These are phyloP conservation scores for Phalacrocorax brasilianus DNA, from an alignment of 2,113 vertebrate species.

Conservation along the genomic window DNA sequence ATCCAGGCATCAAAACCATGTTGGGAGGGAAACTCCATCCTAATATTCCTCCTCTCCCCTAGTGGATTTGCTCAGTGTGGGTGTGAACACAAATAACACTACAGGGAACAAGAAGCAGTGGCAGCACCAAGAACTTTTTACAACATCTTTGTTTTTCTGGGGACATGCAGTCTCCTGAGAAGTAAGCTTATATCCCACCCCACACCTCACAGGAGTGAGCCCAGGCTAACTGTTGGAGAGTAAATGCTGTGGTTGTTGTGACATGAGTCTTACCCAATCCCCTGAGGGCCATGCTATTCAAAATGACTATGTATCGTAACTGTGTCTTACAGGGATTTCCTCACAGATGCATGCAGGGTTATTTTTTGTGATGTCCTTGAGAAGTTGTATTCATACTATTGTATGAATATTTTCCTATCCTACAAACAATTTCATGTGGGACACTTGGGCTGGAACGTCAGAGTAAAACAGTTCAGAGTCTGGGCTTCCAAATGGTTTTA, in stretches of 20 bases:
- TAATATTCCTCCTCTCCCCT: neutral
- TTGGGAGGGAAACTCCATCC: neutral
- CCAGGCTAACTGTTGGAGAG: neutral
- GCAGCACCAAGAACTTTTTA: neutral
- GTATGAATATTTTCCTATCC: conserved; percentile 25
- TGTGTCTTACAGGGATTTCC: conserved; percentile 25
- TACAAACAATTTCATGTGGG: conserved; percentile 8
- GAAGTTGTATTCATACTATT: neutral
- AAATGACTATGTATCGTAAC: conserved; percentile 4
- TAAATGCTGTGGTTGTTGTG: neutral
- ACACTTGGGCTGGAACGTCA: conserved; percentile 17
- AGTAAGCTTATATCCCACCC: neutral
- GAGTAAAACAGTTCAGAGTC: conserved; percentile 3
- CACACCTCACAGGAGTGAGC: neutral
- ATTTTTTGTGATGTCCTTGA: neutral
- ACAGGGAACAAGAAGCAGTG: neutral
- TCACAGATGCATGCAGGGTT: neutral
- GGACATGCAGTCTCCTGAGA: neutral
- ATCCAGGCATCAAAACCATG: neutral
- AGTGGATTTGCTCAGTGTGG: neutral
- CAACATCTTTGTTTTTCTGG: neutral
- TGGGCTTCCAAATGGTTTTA: neutral
- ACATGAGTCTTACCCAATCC: conserved; percentile 20
- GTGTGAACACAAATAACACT: neutral
- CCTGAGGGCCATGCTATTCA: neutral